Base-by-base conservation (phyloP, 2,888 invertebrate species). In the Chirona hameri region DNA sequence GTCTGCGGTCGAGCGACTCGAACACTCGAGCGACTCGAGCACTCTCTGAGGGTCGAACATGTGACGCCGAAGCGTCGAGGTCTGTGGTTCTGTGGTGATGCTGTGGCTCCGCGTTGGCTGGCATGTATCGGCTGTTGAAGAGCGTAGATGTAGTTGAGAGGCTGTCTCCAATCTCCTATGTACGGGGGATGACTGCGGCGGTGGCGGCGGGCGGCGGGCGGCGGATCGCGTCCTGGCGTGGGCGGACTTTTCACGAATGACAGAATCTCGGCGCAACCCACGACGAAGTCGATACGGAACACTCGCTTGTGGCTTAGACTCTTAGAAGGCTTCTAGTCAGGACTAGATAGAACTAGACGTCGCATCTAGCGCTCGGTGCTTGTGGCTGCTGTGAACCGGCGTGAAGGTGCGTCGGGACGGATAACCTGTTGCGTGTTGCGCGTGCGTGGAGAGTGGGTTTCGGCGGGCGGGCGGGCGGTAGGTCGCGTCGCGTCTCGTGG, bases 271-370 rank as follows among this genome's bases (percentile, higher is more conserved):
- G 52, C 52, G 52, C 52, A 12, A 4, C 10, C 15, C 10, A 12
- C 52, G 5, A 12, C 52, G 10, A 12, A 52, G 52, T 7, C 27
- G 65, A 60, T 24, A 18, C 72, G 72, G 31, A 72, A 29, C 18
- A 31, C 31, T 72, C 29, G 72, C 72, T 72, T 72, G 31, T 29
- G 31, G 72, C 72, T 29, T 72, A 72, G 72, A 72, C 72, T 29
- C 31, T 29, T 72, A 72, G 72, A 72, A 31, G 31, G 72, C 72
- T 72, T 72, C 72, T 72, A 72, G 72, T 72, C 72, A 72, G 31
- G 72, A n/a, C n/a, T n/a, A 24, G n/a, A 60, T 72, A 31, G 31
- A 31, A 29, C 31, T 72, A 72, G 72, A 72, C 72, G 72, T 72
- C 10, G 72, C 72, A 72, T 14, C 72, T 72, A 72, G 72, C 72